A percentile compares a stretch with the other conserved stretches of the same genome.
phyloP scores from a whole-genome alignment of 2,888 invertebrate species.

The Parasteatoda lunata region DNA sequence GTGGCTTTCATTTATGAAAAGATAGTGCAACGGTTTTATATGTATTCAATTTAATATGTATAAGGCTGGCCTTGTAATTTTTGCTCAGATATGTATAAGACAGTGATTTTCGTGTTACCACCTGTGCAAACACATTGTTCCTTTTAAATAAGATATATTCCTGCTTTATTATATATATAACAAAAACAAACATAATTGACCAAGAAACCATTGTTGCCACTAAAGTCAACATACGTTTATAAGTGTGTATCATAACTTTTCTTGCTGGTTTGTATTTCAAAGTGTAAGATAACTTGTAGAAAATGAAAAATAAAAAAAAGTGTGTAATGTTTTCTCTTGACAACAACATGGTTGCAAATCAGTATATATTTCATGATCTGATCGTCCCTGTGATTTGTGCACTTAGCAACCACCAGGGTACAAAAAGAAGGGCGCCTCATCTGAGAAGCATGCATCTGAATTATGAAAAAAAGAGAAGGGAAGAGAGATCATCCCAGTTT shows the following conservation, averaged over 20 bases:
- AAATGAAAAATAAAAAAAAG: background rate
- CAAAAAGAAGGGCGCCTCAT: conserved; percentile 29
- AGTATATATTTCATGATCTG: conserved; percentile 35
- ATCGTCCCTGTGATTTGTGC: conserved; percentile 61
- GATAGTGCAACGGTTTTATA: conserved; percentile 44
- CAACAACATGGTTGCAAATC: conserved; percentile 32
- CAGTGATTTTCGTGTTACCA: conserved; percentile 67
- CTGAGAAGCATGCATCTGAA: conserved; percentile 31
- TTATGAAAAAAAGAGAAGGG: conserved; percentile 14
- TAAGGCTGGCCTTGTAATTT: conserved; percentile 67
- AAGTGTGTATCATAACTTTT: conserved; percentile 24
- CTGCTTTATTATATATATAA: conserved; percentile 49
- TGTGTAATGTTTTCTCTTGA: conserved; percentile 1
- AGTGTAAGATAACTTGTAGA: conserved; percentile 22
- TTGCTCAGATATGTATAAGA: conserved; percentile 65
- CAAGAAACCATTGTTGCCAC: conserved; percentile 47
- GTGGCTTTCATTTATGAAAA: background rate
- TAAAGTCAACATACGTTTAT: conserved; percentile 42
- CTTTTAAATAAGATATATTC: conserved; percentile 60
- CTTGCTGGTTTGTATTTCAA: conserved; percentile 31
- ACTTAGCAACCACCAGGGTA: conserved; percentile 61
- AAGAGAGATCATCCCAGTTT: conserved; percentile 23
- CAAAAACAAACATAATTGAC: background rate
- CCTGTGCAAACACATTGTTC: conserved; percentile 67
- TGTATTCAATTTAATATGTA: conserved; percentile 49